These are phyloP conservation scores for Idris sp. DNA, from an alignment of 1,140 invertebrate species.

Conservation along the genomic window DNA sequence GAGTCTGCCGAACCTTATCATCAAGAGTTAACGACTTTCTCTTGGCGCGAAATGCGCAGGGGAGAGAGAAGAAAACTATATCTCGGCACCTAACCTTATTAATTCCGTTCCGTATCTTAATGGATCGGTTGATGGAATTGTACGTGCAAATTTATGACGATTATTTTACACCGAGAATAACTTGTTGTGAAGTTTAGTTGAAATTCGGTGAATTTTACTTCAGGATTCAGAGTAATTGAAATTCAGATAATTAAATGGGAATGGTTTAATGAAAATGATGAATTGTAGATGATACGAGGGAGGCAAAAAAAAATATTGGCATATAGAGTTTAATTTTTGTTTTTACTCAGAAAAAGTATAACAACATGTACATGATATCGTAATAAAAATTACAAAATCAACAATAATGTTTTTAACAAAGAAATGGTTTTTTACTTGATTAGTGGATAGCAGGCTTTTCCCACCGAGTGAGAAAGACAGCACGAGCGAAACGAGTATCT, in stretches of 20 bases:
- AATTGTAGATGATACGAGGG: too few species aligned
- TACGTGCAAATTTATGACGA: slow-evolving; percentile 28
- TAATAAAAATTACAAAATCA: too few species aligned
- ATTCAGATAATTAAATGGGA: background rate
- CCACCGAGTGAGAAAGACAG: too few species aligned
- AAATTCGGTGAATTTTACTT: slow-evolving; percentile 3
- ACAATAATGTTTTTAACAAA: too few species aligned
- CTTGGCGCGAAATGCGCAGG: slow-evolving; percentile 10
- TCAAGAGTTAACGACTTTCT: slow-evolving; percentile 45
- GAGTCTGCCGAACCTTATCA: slow-evolving; percentile 48
- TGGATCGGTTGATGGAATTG: slow-evolving; percentile 40
- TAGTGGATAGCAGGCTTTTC: too few species aligned
- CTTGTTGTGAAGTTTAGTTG: background rate
- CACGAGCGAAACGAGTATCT: too few species aligned
- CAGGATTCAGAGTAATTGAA: background rate
- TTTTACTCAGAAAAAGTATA: too few species aligned
- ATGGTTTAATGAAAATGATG: slow-evolving; percentile 1
- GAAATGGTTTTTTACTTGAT: too few species aligned
- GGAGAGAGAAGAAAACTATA: slow-evolving; percentile 33
- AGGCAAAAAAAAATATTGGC: too few species aligned
- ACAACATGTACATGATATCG: too few species aligned
- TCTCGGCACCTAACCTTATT: slow-evolving; percentile 43
- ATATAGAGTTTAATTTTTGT: too few species aligned
- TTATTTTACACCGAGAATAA: slow-evolving; percentile 18
- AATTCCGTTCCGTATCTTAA: slow-evolving; percentile 48